Base-by-base conservation (phyloP, 2,113 vertebrate species). In the Pteronura brasiliensis region DNA sequence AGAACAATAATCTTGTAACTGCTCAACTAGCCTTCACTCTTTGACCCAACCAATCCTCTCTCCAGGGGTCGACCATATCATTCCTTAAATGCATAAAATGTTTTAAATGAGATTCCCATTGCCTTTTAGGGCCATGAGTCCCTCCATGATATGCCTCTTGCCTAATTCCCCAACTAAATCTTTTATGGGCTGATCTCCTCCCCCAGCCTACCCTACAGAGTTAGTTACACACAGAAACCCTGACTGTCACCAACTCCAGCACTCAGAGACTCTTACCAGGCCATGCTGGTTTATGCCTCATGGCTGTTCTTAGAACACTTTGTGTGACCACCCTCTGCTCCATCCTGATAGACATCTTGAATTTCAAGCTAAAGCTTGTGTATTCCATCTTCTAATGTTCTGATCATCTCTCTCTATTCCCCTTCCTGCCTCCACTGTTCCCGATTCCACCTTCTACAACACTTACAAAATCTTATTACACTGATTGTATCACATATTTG, bases 231-330 rank as follows among this genome's bases (percentile, higher is more conserved):
- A 29, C 17, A 2, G 3, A 80, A 49, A 18, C 25, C 74, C 13
- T 59, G 29, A 14, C 0, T 18, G 4, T 14, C 20, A 13, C 44
- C 34, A 44, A 72, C 34, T 9, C 3, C 8, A 14, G 6, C 6
- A 1, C n/a, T 55, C 52, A 79, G 31, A 67, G 59, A 7, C 27
- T 34, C 14, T 44, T 67, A 23, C 67, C 12, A 25, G 36, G 29
- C 20, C 49, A 15, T 8, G 63, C 27, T 65, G 44, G 21, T 79
- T 61, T 12, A 44, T 0, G 7, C 31, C 52, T 63, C n/a, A 29
- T 34, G 42, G 76, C 39, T 20, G 20, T 25, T 61, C 82, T 52
- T 27, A 3, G 34, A 61, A 34, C 12, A 39, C 31, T 15, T 74
- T 61, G 3, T 20, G 1, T 72, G 25, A 39, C 21, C 31, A 39